Base-by-base conservation (phyloP, 2,113 vertebrate species). In the Reinhardtius hippoglossoides region DNA sequence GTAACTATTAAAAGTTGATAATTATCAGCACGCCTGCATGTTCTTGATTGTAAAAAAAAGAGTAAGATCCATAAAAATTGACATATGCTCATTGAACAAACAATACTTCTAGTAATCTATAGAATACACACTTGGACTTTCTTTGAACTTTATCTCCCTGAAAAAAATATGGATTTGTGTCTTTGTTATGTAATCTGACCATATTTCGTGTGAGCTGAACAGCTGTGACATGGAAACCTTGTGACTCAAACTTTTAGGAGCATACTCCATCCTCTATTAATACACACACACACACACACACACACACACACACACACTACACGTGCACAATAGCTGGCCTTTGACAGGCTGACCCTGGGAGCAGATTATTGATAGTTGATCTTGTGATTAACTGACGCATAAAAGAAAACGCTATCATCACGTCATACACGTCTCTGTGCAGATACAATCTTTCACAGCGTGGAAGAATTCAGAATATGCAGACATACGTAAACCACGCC, bases 161-260 rank as follows among this genome's bases (percentile, higher is more conserved):
- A 60, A 55, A 60, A 60, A 83, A 79, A 81, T 27, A 75, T 79
- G 71, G 31, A 76, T 89, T 76, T 82, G 18, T 50, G 16, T 24
- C 40, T 63, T 77, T 69, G 70, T 84, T 81, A 84, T 83, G 66
- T 20, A 88, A 83, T 26, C 52, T 66, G 55, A 88, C 76, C 54
- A 63, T 66, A 63, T 80, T 72, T 67, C 31, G 16, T 77, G 44
- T 52, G 54, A 59, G 60, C 21, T 10, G 35, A 67, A 75, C 65
- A 79, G 61, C 27, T 82, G 69, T 67, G 73, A 67, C 62, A 60
- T 48, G 12, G 42, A 62, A 74, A 80, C 76, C 67, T 77, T 62
- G 58, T 58, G 59, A 74, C 68, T 72, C 54, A 40, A 31, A 52
- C 59, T 71, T 35, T 65, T 40, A 23, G 27, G 27, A 31, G 27